Evolutionary conservation across 2,888 invertebrate genomes (phyloP).

Genomic region (Troides helena): DNA sequence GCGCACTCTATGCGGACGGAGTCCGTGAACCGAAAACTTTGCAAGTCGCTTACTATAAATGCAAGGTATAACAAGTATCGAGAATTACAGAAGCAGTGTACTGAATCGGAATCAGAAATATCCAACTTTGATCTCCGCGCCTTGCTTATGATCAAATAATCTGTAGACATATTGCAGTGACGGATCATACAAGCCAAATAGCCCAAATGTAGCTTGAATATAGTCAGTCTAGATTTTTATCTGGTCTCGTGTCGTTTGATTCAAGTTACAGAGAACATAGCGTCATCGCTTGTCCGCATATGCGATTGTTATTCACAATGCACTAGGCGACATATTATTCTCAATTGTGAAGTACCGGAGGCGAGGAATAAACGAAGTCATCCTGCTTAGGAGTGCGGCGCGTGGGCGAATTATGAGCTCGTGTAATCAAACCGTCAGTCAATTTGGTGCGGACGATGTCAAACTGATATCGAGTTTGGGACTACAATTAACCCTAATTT

Average conservation of each 20-base stretch:
- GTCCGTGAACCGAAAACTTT: constrained; percentile 3
- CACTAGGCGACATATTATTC: constrained; percentile 22
- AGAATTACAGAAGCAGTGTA: background rate
- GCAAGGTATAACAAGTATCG: background rate
- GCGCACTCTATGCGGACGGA: background rate
- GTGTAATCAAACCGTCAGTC: constrained; percentile 12
- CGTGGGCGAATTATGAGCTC: constrained; percentile 23
- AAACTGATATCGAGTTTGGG: constrained; percentile 7
- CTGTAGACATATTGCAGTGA: too few species aligned
- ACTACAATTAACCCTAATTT: constrained; percentile 7
- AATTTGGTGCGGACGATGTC: constrained; percentile 8
- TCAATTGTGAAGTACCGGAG: constrained; percentile 26
- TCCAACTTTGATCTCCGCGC: background rate
- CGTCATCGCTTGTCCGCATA: background rate
- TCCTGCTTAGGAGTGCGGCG: constrained; percentile 14
- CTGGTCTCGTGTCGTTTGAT: background rate
- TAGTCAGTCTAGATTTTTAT: background rate
- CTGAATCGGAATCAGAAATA: background rate
- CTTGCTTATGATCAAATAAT: too few species aligned
- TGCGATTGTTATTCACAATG: constrained; percentile 6
- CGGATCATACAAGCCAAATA: too few species aligned
- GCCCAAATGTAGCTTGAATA: too few species aligned
- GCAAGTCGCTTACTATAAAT: background rate
- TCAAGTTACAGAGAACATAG: background rate
- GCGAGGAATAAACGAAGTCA: constrained; percentile 18